Conservation (phyloP, 2,797 vertebrate genomes). For the Lepidocolaptes lacrymiger region DNA sequence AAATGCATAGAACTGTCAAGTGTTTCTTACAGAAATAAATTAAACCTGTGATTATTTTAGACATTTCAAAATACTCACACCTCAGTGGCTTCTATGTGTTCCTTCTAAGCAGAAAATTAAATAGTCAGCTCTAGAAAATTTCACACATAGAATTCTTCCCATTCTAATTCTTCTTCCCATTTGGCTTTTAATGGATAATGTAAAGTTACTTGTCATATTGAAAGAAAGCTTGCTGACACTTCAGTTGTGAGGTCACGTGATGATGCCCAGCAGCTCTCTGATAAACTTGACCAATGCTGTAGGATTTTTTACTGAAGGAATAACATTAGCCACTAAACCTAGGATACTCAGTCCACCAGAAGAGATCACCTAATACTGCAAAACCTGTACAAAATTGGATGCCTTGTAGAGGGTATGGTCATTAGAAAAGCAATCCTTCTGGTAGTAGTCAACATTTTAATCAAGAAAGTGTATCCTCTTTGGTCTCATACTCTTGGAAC, state of each 20-base stretch:
- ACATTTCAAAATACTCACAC: background rate
- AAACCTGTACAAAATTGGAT: background rate
- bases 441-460: background rate
- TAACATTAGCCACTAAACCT: background rate
- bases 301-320: background rate
- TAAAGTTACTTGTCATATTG: background rate
- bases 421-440: background rate
- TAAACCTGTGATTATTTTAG: background rate
- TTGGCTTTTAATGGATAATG: background rate
- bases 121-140: background rate
- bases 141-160: background rate
- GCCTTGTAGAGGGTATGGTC: background rate
- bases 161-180: background rate
- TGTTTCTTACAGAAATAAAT: background rate
- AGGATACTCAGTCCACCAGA: background rate
- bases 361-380: background rate
- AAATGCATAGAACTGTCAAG: background rate
- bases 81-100: background rate
- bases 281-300: background rate
- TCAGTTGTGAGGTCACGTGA: background rate
- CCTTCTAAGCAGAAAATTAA: background rate
- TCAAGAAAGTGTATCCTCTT: background rate
- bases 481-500: background rate
- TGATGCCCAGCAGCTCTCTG: background rate
- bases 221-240: background rate